Evolutionary conservation across 1,140 invertebrate genomes (phyloP), one percentile per base, ranked within the genome.

Genomic region (Globodera ellingtonae): DNA sequence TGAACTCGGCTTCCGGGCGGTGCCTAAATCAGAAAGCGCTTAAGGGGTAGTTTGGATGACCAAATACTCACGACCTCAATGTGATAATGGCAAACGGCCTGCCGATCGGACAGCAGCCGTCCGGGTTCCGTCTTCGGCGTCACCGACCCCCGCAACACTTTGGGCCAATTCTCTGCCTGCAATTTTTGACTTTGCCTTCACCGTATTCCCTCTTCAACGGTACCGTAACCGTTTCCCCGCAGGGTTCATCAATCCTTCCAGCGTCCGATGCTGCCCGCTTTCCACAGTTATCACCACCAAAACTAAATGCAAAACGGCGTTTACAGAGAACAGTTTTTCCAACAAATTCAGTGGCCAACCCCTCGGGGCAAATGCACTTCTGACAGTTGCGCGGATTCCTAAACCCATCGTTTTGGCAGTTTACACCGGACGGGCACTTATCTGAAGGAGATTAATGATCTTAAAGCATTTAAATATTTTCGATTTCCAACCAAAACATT

Each of bases 241-340:
- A 83, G 62, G 76, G 48, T 18, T 62, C 18, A 35, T 80, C 24
- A 35, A 35, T 35, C 10, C 21, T 75, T 6, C 79, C 84, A 44
- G 80, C 79, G 81, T 82, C 80, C 21, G 79, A 72, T 7, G 67
- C 18, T 56, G 86, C 86, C 70, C 84, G 77, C 66, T 81, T 78
- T 44, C 83, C 80, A 76, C 88, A 89, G 5, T 74, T 77, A 7
- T 72, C 72, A 24, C 85, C 82, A 35, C 82, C 82, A 62, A 83
- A 86, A 15, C 59, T 65, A 21, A 65, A 65, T 65, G 13, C 59
- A 13, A 65, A 65, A 65, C 59, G n/a, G 59, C 59, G n/a, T 15
- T 65, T 65, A 65, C 0, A 2, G n/a, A 3, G n/a, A 15, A 65
- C 59, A 1, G 59, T 13, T 65, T 15, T 13, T 24, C 1, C 24